A percentile compares a stretch with the other conserved stretches of the same genome.
These are phyloP conservation scores for Gymnopithys bicolor DNA, from an alignment of 2,797 vertebrate genomes.

Conservation along the genomic window DNA sequence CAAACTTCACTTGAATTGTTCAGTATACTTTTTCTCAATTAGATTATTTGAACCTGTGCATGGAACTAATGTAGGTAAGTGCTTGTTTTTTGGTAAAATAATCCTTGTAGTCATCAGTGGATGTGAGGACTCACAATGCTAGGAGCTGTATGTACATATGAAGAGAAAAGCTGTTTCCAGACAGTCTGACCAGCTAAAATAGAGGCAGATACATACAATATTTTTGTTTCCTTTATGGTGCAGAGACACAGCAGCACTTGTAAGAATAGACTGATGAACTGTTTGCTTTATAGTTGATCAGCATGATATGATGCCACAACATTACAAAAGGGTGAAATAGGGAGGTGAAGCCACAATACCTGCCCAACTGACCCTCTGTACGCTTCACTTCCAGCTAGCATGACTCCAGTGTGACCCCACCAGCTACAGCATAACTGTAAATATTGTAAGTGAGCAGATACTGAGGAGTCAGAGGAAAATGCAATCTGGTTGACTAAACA, in stretches of 20 bases:
- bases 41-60: neutral
- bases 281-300: neutral
- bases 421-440: neutral
- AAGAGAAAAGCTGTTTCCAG: neutral
- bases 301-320: neutral
- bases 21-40: neutral
- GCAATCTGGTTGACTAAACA: neutral
- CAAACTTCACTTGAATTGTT: neutral
- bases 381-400: neutral
- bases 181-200: neutral
- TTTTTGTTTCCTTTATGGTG: neutral
- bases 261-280: neutral
- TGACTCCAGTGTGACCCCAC: neutral
- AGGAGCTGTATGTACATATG: neutral
- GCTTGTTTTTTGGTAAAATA: neutral
- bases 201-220: accelerated
- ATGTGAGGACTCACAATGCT: neutral
- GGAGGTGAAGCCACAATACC: neutral
- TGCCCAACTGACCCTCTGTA: neutral
- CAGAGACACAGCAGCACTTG: neutral
- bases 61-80: neutral
- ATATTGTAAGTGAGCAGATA: neutral
- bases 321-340: neutral
- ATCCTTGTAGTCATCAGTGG: neutral
- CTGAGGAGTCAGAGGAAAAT: neutral